Percentiles rank a stretch among this genome's conserved stretches.
Evolutionary conservation across 2,797 vertebrate species (phyloP).

Genomic region (Prunella strophiata): DNA sequence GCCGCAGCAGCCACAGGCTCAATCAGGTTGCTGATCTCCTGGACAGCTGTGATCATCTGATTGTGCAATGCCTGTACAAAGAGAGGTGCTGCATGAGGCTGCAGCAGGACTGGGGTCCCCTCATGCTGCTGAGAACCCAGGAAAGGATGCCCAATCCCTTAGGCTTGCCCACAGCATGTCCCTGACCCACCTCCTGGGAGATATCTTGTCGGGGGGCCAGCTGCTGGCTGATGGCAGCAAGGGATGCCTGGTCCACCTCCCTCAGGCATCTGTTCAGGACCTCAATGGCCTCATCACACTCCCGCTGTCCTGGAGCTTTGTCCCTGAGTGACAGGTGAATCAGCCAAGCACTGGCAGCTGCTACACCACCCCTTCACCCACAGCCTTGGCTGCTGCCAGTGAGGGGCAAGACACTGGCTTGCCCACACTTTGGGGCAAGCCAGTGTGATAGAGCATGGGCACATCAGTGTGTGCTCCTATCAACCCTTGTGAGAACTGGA

Average conservation of each 20-base stretch:
- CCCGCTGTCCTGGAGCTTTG: constrained; percentile 95
- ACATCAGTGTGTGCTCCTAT: rapidly evolving
- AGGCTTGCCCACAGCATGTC: background rate
- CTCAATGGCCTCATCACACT: constrained; percentile 94
- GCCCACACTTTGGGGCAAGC: background rate
- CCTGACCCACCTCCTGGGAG: constrained; percentile 89
- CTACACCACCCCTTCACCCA: rapidly evolving
- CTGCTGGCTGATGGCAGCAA: constrained; percentile 96
- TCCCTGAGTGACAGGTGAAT: constrained; percentile 79
- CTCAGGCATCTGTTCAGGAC: constrained; percentile 91
- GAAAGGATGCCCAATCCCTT: rapidly evolving
- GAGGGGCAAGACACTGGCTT: background rate
- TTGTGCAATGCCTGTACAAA: constrained; percentile 88
- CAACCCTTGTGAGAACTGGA: background rate
- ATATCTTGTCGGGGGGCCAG: constrained; percentile 93
- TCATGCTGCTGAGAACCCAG: rapidly evolving
- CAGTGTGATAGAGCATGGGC: rapidly evolving
- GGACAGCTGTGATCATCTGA: constrained; percentile 95
- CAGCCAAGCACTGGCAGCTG: background rate
- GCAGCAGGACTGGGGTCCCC: background rate
- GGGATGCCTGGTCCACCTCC: constrained; percentile 95
- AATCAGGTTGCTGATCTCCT: constrained; percentile 95
- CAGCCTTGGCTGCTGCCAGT: rapidly evolving
- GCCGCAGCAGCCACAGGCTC: constrained; percentile 92
- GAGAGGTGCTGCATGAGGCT: background rate